These are phyloP conservation scores for Notarius lentiginosus DNA, from an alignment of 2,113 vertebrate genomes.

Conservation along the genomic window DNA sequence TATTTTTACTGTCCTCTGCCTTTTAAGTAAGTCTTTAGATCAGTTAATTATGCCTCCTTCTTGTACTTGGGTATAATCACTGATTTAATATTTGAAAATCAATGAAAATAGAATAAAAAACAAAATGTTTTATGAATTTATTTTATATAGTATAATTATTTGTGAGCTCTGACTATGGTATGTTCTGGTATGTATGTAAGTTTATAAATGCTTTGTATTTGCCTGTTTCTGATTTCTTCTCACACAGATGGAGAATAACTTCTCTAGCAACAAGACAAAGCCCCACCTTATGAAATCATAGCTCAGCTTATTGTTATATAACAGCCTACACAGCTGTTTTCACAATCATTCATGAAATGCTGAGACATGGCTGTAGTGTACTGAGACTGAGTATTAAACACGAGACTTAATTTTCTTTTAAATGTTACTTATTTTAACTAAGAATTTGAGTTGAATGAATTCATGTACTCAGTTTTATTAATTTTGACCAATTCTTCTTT, in stretches of 20 bases:
- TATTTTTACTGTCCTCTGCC: neutral
- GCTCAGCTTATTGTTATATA: neutral
- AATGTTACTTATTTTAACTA: too few species aligned
- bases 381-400: too few species aligned
- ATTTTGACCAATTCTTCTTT: too few species aligned
- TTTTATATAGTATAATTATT: too few species aligned
- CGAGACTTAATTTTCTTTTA: too few species aligned
- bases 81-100: too few species aligned
- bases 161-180: too few species aligned
- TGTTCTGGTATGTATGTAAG: neutral
- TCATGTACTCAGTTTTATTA: too few species aligned
- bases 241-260: neutral
- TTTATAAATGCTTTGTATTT: neutral
- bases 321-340: neutral
- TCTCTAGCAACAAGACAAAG: neutral
- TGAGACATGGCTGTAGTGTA: neutral
- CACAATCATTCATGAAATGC: neutral
- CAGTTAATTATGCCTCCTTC: neutral
- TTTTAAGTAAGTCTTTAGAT: neutral
- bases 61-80: neutral
- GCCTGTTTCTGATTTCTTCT: neutral
- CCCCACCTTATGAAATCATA: neutral
- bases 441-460: too few species aligned
- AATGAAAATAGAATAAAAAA: neutral
- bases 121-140: neutral